These are phyloP conservation scores for Apamea monoglypha DNA, from an alignment of 2,888 invertebrate genomes.

Conservation along the genomic window DNA sequence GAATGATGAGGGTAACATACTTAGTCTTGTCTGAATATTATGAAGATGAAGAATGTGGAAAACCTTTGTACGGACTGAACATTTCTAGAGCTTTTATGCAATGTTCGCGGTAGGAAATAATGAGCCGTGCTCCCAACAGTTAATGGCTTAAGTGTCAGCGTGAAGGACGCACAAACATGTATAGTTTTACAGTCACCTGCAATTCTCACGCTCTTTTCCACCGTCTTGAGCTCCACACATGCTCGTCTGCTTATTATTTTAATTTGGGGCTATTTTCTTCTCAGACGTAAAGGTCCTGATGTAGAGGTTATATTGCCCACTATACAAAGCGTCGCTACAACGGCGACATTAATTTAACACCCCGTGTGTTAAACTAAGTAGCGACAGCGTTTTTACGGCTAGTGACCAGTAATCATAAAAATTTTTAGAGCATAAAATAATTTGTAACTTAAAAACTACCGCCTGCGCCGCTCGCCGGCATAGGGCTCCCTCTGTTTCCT, in stretches of 20 bases:
- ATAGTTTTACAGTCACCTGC: slow-evolving; percentile 36
- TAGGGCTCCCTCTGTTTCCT: not conserved
- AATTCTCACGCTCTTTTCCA: slow-evolving; percentile 39
- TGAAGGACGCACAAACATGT: slow-evolving; percentile 46
- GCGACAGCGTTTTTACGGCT: not conserved
- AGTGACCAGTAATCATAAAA: not conserved
- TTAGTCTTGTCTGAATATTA: not conserved
- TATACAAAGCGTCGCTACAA: not conserved
- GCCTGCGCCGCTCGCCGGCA: not conserved
- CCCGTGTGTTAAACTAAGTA: too few relatives aligned
- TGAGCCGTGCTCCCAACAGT: slow-evolving; percentile 58
- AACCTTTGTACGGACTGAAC: not conserved
- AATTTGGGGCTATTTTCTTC: slow-evolving; percentile 37
- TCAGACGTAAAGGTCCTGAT: not conserved
- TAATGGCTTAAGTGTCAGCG: slow-evolving; percentile 57
- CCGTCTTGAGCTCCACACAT: slow-evolving; percentile 35
- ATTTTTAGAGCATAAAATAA: not conserved
- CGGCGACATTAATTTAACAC: not conserved
- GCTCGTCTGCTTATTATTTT: slow-evolving; percentile 28
- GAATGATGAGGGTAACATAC: not conserved
- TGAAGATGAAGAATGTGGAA: not conserved
- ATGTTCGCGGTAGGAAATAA: slow-evolving; percentile 57
- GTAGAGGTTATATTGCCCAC: not conserved
- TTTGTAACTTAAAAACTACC: not conserved
- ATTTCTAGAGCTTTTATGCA: not conserved